A percentile compares a stretch with the other conserved stretches of the same genome.
Conservation (phyloP, 2,888 invertebrate genomes). For the Drosophila testacea region DNA sequence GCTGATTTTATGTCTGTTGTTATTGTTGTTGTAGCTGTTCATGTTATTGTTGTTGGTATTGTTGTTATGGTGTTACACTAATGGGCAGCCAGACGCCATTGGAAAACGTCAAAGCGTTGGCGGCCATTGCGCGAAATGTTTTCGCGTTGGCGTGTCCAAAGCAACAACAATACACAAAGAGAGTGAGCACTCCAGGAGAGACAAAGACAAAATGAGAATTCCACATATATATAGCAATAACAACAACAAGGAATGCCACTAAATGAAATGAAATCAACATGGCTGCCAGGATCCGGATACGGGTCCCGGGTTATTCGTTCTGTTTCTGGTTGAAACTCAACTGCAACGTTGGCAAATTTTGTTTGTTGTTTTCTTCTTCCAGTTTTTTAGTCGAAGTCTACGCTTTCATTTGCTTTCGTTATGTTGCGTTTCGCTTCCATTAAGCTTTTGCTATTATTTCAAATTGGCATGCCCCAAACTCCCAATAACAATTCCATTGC, state of each 20-base stretch:
- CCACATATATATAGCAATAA: constrained; percentile 31
- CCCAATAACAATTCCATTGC: background rate
- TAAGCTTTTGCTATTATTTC: constrained; percentile 33
- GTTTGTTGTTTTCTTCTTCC: background rate
- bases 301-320: constrained; percentile 6
- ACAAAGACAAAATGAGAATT: constrained; percentile 45
- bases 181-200: constrained; percentile 10
- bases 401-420: constrained; percentile 58
- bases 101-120: constrained; percentile 54
- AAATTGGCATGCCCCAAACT: constrained; percentile 18
- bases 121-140: constrained; percentile 65
- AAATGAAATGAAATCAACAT: constrained; percentile 81
- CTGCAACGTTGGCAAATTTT: constrained; percentile 80
- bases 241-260: constrained; percentile 43
- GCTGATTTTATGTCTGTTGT: background rate
- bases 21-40: constrained; percentile 20
- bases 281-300: constrained; percentile 63
- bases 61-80: constrained; percentile 48
- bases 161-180: constrained; percentile 14
- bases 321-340: constrained; percentile 26
- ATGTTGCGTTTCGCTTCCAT: constrained; percentile 31
- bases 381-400: constrained; percentile 2
- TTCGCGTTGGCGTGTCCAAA: constrained; percentile 64
- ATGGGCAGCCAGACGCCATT: constrained; percentile 72
- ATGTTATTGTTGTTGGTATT: constrained; percentile 25